Percentiles rank a stretch among this genome's conserved stretches.
phyloP scores from a whole-genome alignment of 2,113 vertebrate genomes.

The Numida meleagris region DNA sequence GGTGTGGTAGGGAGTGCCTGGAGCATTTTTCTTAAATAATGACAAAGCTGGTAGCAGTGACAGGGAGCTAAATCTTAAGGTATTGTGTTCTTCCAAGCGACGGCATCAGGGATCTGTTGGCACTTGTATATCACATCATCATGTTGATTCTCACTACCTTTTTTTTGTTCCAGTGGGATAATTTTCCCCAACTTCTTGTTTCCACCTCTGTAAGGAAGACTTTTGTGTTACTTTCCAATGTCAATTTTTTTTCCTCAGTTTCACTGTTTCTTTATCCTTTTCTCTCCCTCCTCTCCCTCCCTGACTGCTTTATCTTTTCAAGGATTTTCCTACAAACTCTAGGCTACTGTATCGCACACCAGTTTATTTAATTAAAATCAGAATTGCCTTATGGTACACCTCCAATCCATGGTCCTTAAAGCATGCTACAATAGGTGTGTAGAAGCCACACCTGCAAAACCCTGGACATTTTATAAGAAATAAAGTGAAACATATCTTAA shows the following conservation, averaged over 20 bases:
- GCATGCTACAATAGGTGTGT: background rate
- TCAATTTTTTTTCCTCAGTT: background rate
- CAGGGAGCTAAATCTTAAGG: background rate
- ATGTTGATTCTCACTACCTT: background rate
- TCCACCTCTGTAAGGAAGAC: background rate
- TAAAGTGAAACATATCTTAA: slow-evolving; percentile 22
- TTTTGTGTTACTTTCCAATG: background rate
- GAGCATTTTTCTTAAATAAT: background rate
- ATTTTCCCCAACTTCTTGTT: background rate
- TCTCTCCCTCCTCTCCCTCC: background rate
- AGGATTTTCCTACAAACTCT: background rate
- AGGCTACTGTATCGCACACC: background rate
- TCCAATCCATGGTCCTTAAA: background rate
- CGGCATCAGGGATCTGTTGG: background rate
- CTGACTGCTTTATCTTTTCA: background rate
- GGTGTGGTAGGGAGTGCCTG: background rate
- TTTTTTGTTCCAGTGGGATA: background rate
- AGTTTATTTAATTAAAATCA: background rate
- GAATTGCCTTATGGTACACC: background rate
- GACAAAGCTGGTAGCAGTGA: background rate
- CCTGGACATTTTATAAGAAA: background rate
- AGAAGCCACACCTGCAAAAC: background rate
- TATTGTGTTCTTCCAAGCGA: background rate
- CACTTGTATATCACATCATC: background rate
- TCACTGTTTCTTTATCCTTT: background rate